phyloP scores from a whole-genome alignment of 2,797 vertebrate genomes.

The Tolypeutes matacus region DNA sequence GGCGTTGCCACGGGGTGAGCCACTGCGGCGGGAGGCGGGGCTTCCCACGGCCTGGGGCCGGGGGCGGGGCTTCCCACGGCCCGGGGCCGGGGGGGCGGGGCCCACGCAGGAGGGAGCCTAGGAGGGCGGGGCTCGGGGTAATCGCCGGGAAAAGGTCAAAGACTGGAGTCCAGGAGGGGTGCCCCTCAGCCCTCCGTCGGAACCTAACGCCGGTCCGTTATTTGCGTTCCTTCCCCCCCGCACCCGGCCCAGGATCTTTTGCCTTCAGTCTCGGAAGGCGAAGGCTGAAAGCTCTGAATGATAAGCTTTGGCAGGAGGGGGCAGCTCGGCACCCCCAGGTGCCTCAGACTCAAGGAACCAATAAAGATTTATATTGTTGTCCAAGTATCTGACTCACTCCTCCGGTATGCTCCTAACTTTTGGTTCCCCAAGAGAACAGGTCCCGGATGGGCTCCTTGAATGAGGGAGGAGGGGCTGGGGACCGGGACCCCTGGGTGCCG shows the following conservation, averaged over 20 bases:
- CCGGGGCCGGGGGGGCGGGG: not conserved
- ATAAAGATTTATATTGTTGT: slow-evolving; percentile 70
- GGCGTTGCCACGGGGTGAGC: slow-evolving; percentile 58
- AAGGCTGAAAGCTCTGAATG: not conserved
- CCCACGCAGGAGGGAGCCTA: no score
- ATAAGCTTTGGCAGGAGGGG: not conserved
- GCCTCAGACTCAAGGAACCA: not conserved
- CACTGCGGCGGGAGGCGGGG: not conserved
- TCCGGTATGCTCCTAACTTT: not conserved
- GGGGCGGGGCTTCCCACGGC: not conserved
- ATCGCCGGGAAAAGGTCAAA: not conserved
- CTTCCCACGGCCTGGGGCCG: not conserved
- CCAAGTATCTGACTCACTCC: slow-evolving; percentile 60
- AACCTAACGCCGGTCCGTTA: not conserved
- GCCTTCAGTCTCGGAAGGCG: not conserved
- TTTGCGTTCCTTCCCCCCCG: not conserved
- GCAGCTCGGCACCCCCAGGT: not conserved
- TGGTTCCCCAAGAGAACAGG: not conserved
- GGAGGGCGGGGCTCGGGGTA: not conserved
- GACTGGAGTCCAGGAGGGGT: not conserved
- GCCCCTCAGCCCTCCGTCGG: not conserved
- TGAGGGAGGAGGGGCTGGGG: not conserved
- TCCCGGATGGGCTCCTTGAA: not conserved
- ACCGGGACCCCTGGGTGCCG: not conserved
- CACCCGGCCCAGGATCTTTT: slow-evolving; percentile 45